phyloP scores from a whole-genome alignment of 1,140 invertebrate species.

The Apocrypta bakeri region DNA sequence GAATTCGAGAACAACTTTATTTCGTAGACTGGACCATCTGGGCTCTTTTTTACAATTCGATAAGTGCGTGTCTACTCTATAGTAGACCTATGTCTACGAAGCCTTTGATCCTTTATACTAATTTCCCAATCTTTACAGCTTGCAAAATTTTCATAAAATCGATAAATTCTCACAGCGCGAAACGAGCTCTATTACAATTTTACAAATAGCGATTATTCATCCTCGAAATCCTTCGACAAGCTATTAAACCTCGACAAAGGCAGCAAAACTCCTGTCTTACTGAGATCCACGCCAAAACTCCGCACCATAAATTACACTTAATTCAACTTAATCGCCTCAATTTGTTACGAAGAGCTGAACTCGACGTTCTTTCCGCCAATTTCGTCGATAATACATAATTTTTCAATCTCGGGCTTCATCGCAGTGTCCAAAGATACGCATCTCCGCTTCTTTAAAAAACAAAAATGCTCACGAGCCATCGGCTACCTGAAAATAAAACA shows the following conservation, averaged over 20 bases:
- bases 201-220: background rate
- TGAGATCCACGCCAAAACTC: too few relatives aligned
- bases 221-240: background rate
- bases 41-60: background rate
- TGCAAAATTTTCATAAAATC: background rate
- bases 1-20: background rate
- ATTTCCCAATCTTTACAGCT: too few relatives aligned
- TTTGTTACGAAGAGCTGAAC: background rate
- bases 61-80: background rate
- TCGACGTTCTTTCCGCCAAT: background rate
- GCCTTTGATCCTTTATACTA: too few relatives aligned
- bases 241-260: background rate
- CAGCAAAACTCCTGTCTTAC: background rate
- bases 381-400: background rate
- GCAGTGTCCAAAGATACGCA: background rate
- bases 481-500: background rate
- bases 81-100: too few relatives aligned
- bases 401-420: constrained; percentile 14
- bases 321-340: constrained; percentile 2
- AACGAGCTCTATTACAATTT: background rate
- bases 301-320: background rate
- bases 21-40: background rate
- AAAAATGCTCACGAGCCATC: background rate
- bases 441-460: background rate
- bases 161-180: too few relatives aligned